A percentile compares a stretch with the other conserved stretches of the same genome.
Evolutionary conservation across 2,888 invertebrate species (phyloP).

Genomic region (Epinotia brunnichana): DNA sequence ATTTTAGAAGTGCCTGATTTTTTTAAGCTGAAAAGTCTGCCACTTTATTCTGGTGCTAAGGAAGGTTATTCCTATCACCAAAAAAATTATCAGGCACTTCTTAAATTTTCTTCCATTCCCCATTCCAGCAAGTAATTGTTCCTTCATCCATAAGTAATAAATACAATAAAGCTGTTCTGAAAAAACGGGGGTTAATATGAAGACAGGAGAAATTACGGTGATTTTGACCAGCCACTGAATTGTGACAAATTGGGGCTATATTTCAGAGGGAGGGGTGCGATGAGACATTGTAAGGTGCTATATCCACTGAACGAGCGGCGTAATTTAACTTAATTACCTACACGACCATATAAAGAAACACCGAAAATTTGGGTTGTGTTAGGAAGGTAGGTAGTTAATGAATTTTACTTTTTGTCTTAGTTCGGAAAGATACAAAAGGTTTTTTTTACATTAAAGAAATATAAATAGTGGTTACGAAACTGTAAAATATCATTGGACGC

Average conservation of each 20-base stretch:
- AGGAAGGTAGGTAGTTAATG: background rate
- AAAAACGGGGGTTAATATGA: slow-evolving; percentile 17
- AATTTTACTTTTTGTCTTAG: background rate
- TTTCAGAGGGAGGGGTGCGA: slow-evolving; percentile 20
- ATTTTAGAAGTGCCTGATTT: too few relatives aligned
- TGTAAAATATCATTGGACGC: too few relatives aligned
- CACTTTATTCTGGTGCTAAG: too few relatives aligned
- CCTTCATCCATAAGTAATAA: background rate
- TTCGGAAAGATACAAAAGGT: background rate
- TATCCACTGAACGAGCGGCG: slow-evolving; percentile 9
- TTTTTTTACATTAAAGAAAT: background rate
- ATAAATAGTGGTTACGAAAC: background rate
- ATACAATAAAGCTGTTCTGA: background rate
- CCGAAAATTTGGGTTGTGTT: too few relatives aligned
- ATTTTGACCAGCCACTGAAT: slow-evolving; percentile 28
- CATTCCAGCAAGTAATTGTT: background rate
- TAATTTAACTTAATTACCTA: slow-evolving; percentile 7
- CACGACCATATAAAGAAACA: background rate
- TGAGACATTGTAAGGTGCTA: slow-evolving; percentile 11
- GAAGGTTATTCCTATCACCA: too few relatives aligned
- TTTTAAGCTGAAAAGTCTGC: too few relatives aligned
- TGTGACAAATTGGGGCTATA: slow-evolving; percentile 29
- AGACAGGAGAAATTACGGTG: slow-evolving; percentile 20
- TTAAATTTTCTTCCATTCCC: too few relatives aligned
- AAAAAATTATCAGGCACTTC: too few relatives aligned